Evolutionary conservation across 2,888 invertebrate genomes (phyloP).

Genomic region (Pilophorus perplexus): DNA sequence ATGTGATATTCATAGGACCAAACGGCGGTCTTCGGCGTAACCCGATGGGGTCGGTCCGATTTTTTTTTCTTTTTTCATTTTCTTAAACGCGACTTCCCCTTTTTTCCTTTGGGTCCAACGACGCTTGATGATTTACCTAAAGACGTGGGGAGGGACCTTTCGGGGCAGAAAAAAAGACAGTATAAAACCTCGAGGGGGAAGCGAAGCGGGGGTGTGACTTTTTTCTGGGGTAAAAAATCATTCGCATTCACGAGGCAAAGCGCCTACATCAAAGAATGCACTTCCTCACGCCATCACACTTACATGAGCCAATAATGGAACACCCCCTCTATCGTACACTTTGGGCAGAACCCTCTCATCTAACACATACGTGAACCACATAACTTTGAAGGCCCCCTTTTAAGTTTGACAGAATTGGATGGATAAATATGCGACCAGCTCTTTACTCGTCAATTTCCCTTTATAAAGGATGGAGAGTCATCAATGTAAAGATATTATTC

Average conservation of each 20-base stretch:
- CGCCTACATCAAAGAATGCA: constrained; percentile 36
- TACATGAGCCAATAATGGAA: constrained; percentile 37
- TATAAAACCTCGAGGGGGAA: neutral
- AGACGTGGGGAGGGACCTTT: neutral
- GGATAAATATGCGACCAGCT: constrained; percentile 27
- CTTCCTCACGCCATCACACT: constrained; percentile 38
- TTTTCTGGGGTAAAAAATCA: constrained; percentile 28
- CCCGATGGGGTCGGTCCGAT: too few species aligned
- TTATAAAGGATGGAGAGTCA: too few species aligned
- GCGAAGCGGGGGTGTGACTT: too few species aligned
- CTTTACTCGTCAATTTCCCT: too few species aligned
- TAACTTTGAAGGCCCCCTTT: constrained; percentile 22
- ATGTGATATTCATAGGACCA: too few species aligned
- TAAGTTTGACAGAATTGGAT: constrained; percentile 16
- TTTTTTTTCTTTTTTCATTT: constrained; percentile 37
- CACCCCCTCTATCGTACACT: too few species aligned
- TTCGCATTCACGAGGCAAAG: constrained; percentile 32
- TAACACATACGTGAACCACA: constrained; percentile 35
- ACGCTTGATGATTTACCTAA: constrained; percentile 29
- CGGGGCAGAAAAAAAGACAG: neutral
- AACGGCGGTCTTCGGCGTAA: neutral
- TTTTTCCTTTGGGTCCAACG: constrained; percentile 5
- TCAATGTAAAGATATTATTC: too few species aligned
- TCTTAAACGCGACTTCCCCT: constrained; percentile 1
- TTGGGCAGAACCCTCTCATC: constrained; percentile 1